These are phyloP conservation scores for Zaprionus vittiger DNA, from an alignment of 1,140 invertebrate species.

Conservation along the genomic window DNA sequence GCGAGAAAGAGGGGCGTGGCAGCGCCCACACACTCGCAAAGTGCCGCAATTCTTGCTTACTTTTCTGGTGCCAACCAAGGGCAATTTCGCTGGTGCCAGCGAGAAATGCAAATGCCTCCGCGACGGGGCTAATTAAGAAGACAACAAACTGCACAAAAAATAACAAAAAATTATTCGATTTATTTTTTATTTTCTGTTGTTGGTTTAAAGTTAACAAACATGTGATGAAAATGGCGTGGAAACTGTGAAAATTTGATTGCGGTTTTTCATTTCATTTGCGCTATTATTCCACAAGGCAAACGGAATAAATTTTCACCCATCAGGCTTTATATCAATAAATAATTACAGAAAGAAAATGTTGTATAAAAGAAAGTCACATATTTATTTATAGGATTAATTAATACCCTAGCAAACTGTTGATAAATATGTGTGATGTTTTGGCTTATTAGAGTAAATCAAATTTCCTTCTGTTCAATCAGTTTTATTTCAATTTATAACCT, in stretches of 20 bases:
- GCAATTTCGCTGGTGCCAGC: constrained; percentile 58
- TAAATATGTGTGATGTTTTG: neutral
- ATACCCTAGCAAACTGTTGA: neutral
- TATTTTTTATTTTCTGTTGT: neutral
- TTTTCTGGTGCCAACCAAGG: constrained; percentile 43
- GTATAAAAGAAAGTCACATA: too few species aligned
- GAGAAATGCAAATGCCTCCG: constrained; percentile 22
- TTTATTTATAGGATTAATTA: too few species aligned
- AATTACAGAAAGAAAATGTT: neutral
- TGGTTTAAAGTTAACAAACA: neutral
- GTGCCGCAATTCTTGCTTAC: constrained; percentile 54
- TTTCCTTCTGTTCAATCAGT: neutral
- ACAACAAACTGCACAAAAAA: neutral
- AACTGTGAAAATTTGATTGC: neutral
- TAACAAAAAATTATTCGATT: neutral
- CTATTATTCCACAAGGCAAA: neutral
- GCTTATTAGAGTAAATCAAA: too few species aligned
- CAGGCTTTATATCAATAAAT: neutral
- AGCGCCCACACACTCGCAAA: neutral
- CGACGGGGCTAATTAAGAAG: constrained; percentile 38
- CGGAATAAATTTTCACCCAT: neutral
- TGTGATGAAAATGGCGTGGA: neutral
- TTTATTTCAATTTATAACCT: neutral
- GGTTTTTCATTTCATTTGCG: neutral
- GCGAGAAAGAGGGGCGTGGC: neutral